Evolutionary conservation across 2,888 invertebrate species (phyloP).

Genomic region (Tholera decimalis): DNA sequence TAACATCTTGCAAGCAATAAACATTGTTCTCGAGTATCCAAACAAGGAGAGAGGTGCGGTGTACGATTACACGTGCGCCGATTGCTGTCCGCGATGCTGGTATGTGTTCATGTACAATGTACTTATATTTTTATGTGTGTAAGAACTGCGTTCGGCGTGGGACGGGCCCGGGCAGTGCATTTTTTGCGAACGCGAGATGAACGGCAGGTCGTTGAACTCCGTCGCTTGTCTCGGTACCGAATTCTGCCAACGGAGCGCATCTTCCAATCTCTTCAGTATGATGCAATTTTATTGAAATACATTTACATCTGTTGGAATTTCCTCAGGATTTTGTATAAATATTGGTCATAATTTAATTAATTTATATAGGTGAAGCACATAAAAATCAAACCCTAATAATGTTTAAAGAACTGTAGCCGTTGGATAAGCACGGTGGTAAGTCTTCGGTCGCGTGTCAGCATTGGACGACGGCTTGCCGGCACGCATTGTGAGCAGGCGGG

Average conservation of each 20-base stretch:
- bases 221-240: slow-evolving; percentile 84
- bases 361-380: not conserved
- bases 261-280: slow-evolving; percentile 70
- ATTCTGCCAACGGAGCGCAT: slow-evolving; percentile 86
- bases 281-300: slow-evolving; percentile 56
- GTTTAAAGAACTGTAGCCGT: slow-evolving; percentile 41
- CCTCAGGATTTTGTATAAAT: not conserved
- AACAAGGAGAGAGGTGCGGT: slow-evolving; percentile 81
- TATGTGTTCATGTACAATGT: slow-evolving; percentile 77
- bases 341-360: not conserved
- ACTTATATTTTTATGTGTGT: slow-evolving; percentile 76
- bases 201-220: slow-evolving; percentile 86
- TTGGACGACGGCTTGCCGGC: slow-evolving; percentile 68
- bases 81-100: slow-evolving; percentile 82
- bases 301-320: slow-evolving; percentile 10
- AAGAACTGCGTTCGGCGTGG: slow-evolving; percentile 88
- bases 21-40: slow-evolving; percentile 78
- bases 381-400: slow-evolving; percentile 17
- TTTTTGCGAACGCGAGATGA: slow-evolving; percentile 89
- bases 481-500: slow-evolving; percentile 81
- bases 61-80: slow-evolving; percentile 81
- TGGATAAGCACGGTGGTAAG: slow-evolving; percentile 64
- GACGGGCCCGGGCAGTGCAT: slow-evolving; percentile 90
- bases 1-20: slow-evolving; percentile 74
- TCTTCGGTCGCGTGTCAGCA: slow-evolving; percentile 72